Evolutionary conservation across 2,888 invertebrate genomes (phyloP).

Genomic region (Dicyrtoma fusca): DNA sequence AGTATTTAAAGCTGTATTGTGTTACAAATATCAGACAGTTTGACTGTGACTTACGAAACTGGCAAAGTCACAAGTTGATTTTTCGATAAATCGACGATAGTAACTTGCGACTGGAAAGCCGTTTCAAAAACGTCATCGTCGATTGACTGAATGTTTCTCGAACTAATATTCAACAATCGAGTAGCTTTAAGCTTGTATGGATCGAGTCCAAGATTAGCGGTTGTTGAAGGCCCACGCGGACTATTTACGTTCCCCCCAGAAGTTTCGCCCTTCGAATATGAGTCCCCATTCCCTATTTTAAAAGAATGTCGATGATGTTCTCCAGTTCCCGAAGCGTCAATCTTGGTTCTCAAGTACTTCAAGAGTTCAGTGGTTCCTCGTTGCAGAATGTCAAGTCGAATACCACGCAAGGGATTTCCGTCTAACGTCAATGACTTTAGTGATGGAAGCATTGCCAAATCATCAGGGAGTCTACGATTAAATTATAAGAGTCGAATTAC

Average conservation of each 20-base stretch:
- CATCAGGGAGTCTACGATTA: conserved; percentile 68
- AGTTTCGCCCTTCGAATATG: not conserved
- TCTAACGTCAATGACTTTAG: conserved; percentile 80
- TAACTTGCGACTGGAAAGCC: conserved; percentile 73
- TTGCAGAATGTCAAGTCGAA: conserved; percentile 80
- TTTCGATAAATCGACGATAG: conserved; percentile 77
- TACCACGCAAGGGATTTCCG: conserved; percentile 81
- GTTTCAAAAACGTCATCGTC: conserved; percentile 74
- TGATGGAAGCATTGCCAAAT: conserved; percentile 72
- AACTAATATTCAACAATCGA: conserved; percentile 65
- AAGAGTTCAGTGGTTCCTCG: conserved; percentile 81
- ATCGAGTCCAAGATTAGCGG: conserved; percentile 39
- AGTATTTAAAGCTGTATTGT: no score
- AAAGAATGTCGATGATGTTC: conserved; percentile 31
- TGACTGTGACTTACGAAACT: conserved; percentile 64
- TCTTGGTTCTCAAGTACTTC: conserved; percentile 64
- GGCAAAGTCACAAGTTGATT: conserved; percentile 75
- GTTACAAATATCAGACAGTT: not conserved
- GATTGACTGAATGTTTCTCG: conserved; percentile 68
- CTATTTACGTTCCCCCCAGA: not conserved
- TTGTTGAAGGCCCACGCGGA: conserved; percentile 36
- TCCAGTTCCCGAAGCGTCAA: conserved; percentile 24
- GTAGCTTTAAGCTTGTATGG: conserved; percentile 49
- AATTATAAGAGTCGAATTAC: not conserved
- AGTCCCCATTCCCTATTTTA: conserved; percentile 2